These are phyloP conservation scores for Melanerpes aurifrons DNA, from an alignment of 2,113 vertebrate genomes.

Conservation along the genomic window DNA sequence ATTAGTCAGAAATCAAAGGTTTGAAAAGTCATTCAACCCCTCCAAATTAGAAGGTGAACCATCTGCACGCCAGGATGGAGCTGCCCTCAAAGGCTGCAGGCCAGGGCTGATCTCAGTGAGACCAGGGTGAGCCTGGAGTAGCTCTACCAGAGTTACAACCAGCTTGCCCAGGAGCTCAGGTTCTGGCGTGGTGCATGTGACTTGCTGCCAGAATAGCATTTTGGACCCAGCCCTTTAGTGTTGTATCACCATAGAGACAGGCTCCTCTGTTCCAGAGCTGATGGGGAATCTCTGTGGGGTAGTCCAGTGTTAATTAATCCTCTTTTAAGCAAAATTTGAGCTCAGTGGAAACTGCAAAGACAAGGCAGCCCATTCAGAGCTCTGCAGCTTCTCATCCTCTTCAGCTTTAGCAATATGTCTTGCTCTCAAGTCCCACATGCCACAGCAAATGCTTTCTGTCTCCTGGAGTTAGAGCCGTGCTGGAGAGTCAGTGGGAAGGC, in stretches of 20 bases:
- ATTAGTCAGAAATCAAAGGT: conserved; percentile 68
- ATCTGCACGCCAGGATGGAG: conserved; percentile 6
- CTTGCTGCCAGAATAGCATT: neutral
- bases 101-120: conserved; percentile 12
- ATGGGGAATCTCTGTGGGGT: neutral
- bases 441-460: neutral
- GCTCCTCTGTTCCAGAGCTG: conserved; percentile 13
- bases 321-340: neutral
- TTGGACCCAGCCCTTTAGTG: neutral
- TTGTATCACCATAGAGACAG: conserved; percentile 2
- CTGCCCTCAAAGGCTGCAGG: conserved; percentile 7
- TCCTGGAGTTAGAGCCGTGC: neutral
- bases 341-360: neutral
- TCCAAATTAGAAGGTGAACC: conserved; percentile 39
- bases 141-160: neutral
- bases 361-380: neutral
- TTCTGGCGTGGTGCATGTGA: neutral
- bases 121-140: neutral
- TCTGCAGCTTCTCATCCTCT: neutral
- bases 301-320: conserved; percentile 33
- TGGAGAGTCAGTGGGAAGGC: neutral
- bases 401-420: neutral
- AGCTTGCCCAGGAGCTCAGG: neutral
- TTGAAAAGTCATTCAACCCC: conserved; percentile 64
- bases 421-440: neutral